A percentile compares a stretch with the other conserved stretches of the same genome.
Evolutionary conservation across 2,113 vertebrate genomes (phyloP).

Genomic region (Pycnonotus jocosus): DNA sequence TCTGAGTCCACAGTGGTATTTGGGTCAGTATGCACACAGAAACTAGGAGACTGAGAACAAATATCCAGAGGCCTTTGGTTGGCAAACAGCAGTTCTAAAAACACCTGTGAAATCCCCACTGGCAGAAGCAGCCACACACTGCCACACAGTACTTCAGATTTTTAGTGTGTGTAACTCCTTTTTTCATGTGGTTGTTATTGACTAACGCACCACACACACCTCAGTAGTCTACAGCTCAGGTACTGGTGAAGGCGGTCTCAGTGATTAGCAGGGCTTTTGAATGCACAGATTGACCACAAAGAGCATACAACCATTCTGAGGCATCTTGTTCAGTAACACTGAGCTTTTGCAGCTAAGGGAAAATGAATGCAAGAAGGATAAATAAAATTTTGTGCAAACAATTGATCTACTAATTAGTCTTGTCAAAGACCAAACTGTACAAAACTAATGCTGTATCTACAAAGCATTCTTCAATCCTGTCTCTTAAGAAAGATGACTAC

Average conservation of each 20-base stretch:
- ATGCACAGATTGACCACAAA: not conserved
- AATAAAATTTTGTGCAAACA: not conserved
- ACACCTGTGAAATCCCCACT: not conserved
- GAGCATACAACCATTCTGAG: not conserved
- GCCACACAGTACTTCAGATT: not conserved
- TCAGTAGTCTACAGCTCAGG: not conserved
- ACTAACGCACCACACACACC: fast-evolving
- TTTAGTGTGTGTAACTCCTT: not conserved
- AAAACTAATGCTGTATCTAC: not conserved
- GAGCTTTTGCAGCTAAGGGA: not conserved
- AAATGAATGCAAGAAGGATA: not conserved
- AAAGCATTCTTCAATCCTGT: not conserved
- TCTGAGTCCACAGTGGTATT: not conserved
- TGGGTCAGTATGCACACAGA: not conserved
- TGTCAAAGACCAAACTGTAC: not conserved
- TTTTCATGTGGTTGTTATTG: not conserved
- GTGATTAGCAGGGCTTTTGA: not conserved
- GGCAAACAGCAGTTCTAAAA: not conserved
- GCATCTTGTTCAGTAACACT: not conserved
- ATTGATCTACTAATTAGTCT: not conserved
- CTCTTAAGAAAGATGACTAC: not conserved
- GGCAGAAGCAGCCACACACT: not conserved
- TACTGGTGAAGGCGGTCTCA: not conserved
- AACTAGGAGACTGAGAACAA: not conserved
- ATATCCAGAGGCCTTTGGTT: not conserved